Percentiles rank a stretch among this genome's conserved stretches.
These are phyloP conservation scores for Phrynocephalus guinanensis DNA, from an alignment of 2,797 vertebrate species.

Conservation along the genomic window DNA sequence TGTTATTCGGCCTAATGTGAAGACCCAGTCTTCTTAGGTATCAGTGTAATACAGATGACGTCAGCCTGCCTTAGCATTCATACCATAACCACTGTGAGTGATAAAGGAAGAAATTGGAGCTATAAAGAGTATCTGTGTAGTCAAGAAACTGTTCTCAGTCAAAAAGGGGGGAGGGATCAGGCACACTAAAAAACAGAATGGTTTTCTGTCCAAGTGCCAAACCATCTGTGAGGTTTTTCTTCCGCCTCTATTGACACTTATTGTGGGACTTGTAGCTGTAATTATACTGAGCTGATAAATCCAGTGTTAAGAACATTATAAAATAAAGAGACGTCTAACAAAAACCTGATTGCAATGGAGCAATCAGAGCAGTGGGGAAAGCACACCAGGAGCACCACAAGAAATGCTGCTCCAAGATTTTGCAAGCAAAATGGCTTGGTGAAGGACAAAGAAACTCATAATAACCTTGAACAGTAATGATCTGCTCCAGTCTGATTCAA, in stretches of 20 bases:
- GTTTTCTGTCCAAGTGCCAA: constrained; percentile 35
- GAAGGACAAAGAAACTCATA: constrained; percentile 6
- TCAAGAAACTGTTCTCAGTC: background rate
- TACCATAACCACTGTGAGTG: background rate
- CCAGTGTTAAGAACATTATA: constrained; percentile 33
- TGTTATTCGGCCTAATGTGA: background rate
- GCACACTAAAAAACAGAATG: constrained; percentile 35
- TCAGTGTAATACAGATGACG: constrained; percentile 10
- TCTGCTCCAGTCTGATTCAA: background rate
- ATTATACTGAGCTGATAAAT: constrained; percentile 29
- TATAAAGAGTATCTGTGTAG: constrained; percentile 29
- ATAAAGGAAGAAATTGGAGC: background rate
- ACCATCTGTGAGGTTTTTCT: constrained; percentile 35
- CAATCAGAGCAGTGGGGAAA: background rate
- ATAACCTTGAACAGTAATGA: constrained; percentile 14
- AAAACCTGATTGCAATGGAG: constrained; percentile 39
- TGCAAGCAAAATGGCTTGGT: background rate
- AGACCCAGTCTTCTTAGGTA: background rate
- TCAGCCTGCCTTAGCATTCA: background rate
- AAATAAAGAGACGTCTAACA: constrained; percentile 22
- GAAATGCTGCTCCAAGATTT: constrained; percentile 1
- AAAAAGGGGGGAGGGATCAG: constrained; percentile 26
- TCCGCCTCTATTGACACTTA: constrained; percentile 9
- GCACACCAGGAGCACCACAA: background rate
- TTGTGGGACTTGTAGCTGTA: constrained; percentile 33